Evolutionary conservation across 2,888 invertebrate species (phyloP).

Genomic region (Drosophila vallismaia): DNA sequence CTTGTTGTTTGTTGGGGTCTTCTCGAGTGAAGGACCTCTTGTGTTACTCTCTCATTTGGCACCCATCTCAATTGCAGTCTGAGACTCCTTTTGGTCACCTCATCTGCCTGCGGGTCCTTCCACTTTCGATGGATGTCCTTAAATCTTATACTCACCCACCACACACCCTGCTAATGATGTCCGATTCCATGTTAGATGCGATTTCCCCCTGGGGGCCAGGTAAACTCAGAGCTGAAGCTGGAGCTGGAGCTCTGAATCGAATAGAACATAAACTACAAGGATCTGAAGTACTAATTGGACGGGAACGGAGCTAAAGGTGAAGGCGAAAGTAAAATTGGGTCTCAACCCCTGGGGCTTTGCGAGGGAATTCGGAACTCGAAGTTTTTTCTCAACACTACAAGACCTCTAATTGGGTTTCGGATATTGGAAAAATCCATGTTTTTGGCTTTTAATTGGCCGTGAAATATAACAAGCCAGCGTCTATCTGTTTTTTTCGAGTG

Average conservation of each 20-base stretch:
- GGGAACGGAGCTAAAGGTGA: constrained; percentile 8
- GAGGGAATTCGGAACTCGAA: neutral
- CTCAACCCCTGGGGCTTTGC: constrained; percentile 3
- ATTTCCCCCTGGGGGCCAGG: constrained; percentile 21
- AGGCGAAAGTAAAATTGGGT: constrained; percentile 50
- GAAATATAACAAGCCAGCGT: neutral
- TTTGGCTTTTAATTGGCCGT: neutral
- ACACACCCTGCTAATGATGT: constrained; percentile 33
- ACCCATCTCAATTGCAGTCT: constrained; percentile 39
- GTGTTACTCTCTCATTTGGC: constrained; percentile 4
- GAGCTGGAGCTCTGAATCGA: constrained; percentile 20
- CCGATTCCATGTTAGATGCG: constrained; percentile 32
- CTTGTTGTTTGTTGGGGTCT: constrained; percentile 25
- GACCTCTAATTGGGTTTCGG: no score
- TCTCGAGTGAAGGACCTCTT: constrained; percentile 38
- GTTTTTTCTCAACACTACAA: neutral
- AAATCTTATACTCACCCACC: neutral
- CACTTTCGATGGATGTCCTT: neutral
- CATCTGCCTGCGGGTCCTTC: constrained; percentile 29
- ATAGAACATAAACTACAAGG: constrained; percentile 20
- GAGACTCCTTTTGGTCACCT: constrained; percentile 32
- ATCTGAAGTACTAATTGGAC: constrained; percentile 43
- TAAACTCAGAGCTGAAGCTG: constrained; percentile 12
- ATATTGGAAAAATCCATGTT: neutral
- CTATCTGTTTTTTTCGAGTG: neutral